A percentile compares a stretch with the other conserved stretches of the same genome.
These are phyloP conservation scores for Mustelus asterias DNA, from an alignment of 2,113 vertebrate species.

Conservation along the genomic window DNA sequence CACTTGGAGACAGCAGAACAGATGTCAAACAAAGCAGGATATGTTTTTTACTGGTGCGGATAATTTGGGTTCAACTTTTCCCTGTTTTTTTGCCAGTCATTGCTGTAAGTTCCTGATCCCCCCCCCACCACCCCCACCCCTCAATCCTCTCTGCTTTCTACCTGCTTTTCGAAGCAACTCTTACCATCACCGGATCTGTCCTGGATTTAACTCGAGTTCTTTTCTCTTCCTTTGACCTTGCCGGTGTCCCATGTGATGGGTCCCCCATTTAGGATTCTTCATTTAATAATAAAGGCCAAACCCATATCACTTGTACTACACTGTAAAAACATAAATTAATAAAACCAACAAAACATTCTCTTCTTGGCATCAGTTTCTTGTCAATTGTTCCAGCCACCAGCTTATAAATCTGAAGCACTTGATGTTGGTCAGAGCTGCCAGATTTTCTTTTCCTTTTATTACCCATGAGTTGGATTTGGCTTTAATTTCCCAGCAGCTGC, in stretches of 20 bases:
- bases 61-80: neutral
- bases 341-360: neutral
- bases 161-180: neutral
- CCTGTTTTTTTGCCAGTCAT: neutral
- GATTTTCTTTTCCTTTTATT: neutral
- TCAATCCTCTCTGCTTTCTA: neutral
- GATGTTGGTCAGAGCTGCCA: neutral
- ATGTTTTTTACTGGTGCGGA: neutral
- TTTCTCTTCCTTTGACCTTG: neutral
- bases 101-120: too few relatives aligned
- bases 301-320: neutral
- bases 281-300: neutral
- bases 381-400: neutral
- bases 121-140: neutral
- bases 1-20: neutral
- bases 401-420: neutral
- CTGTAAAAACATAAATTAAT: neutral
- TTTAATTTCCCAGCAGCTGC: constrained; percentile 2
- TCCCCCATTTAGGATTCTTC: neutral
- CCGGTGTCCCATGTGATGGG: neutral
- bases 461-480: neutral
- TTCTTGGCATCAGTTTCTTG: neutral
- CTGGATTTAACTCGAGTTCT: neutral
- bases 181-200: neutral
- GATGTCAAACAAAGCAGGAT: neutral